Base-by-base conservation (phyloP, 2,888 invertebrate genomes). In the Synanthedon andrenaeformis region DNA sequence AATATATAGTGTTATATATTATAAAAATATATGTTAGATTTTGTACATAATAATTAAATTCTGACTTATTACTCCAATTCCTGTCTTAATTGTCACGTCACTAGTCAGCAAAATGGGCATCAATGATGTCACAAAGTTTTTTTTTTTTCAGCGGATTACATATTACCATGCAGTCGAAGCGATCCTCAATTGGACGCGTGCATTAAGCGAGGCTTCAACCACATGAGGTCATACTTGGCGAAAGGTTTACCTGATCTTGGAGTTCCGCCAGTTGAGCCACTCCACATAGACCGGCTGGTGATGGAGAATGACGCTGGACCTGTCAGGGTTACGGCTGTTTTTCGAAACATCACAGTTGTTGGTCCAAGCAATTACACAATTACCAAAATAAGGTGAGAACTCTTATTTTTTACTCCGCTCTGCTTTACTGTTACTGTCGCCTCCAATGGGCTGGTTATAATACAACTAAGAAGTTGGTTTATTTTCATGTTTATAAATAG, bases 251-350 rank as follows among this genome's bases (percentile, higher is more conserved):
- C 90, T 0, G 94, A 94, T 61, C 80, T 94, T 52, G 89, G 91
- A 13, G 90, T 94, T 3, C 94, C 93, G 0, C 90, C 93, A 1
- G 91, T 94, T 61, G 94, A 94, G 65, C 94, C 94, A 0, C 78
- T 94, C 60, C 78, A 83, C 55, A 92, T 94, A 55, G 91, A 92
- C 51, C 89, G 90, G 56, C 84, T 95, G 59, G 89, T 91, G 51
- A 94, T 94, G 90, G 93, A 93, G 72, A 94, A 95, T 71, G 91
- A 92, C 0, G 92, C 92, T 10, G 94, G 94, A 0, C 91, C 94
- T 0, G 92, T 94, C 13, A 86, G 92, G 56, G 91, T 94, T 13
- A 90, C 91, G 10, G 94, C 94, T 0, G 80, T 91, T 0, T 94
- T 94, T 77, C 90, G 85, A 55, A 93, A 94, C 67, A 92, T 94